phyloP scores from a whole-genome alignment of 2,113 vertebrate genomes.

The Hydrochoerus hydrochaeris region DNA sequence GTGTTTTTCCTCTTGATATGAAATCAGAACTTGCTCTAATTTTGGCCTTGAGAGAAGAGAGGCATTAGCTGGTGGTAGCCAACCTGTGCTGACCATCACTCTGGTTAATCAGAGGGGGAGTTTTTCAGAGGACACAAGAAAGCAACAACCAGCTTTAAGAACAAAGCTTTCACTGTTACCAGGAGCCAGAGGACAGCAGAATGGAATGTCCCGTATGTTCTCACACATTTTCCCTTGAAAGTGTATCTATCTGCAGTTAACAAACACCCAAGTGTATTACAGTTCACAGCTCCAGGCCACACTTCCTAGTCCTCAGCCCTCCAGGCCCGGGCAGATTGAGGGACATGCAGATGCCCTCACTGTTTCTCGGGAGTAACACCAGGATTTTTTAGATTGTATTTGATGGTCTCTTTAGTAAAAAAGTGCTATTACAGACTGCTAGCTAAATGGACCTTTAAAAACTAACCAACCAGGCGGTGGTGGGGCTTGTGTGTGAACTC shows the following conservation, averaged over 20 bases:
- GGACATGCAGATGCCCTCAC: background rate
- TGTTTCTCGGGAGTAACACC: background rate
- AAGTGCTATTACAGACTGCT: background rate
- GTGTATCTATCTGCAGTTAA: background rate
- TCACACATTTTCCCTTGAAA: background rate
- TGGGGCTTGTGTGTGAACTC: background rate
- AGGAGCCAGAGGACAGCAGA: constrained; percentile 13
- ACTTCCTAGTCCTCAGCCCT: background rate
- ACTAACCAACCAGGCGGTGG: background rate
- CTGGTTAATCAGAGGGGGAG: background rate
- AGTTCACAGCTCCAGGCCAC: no score
- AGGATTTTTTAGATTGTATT: background rate
- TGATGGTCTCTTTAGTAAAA: background rate
- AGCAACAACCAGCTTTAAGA: background rate
- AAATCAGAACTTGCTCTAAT: background rate
- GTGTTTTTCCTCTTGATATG: background rate
- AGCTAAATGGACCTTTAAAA: background rate
- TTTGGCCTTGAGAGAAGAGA: background rate
- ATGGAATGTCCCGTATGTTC: constrained; percentile 59
- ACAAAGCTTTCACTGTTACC: background rate
- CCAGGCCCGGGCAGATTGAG: no score
- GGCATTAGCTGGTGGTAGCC: background rate
- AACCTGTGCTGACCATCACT: background rate
- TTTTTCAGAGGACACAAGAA: constrained; percentile 2
- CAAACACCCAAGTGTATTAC: background rate